These are phyloP conservation scores for Lithobates sylvaticus DNA, from an alignment of 2,797 vertebrate species.

Conservation along the genomic window DNA sequence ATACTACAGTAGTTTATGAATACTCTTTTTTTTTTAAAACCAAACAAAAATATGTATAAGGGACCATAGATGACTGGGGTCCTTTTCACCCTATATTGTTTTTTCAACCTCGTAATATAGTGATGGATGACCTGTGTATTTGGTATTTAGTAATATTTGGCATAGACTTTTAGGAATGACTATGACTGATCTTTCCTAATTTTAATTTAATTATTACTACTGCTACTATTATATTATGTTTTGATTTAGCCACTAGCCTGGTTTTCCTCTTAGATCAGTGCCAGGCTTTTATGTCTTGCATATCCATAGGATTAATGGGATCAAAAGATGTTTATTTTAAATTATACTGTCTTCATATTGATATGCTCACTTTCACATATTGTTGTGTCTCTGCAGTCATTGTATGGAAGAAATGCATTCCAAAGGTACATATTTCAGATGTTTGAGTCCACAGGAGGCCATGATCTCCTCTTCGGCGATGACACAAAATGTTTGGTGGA, in stretches of 20 bases:
- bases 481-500: conserved; percentile 19
- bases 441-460: conserved; percentile 8
- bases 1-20: too few relatives aligned
- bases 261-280: too few relatives aligned
- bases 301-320: neutral
- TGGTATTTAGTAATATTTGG: neutral
- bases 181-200: too few relatives aligned
- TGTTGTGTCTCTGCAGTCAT: neutral
- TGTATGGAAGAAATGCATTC: conserved; percentile 4
- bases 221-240: too few relatives aligned
- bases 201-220: too few relatives aligned
- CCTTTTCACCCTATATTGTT: too few relatives aligned
- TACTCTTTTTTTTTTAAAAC: too few relatives aligned
- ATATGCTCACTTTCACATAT: neutral
- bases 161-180: neutral
- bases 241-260: too few relatives aligned
- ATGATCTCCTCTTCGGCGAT: conserved; percentile 20
- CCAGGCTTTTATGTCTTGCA: neutral
- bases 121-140: too few relatives aligned
- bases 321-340: neutral
- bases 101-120: too few relatives aligned
- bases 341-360: neutral
- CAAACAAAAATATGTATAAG: too few relatives aligned
- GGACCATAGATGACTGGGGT: too few relatives aligned
- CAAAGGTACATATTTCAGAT: conserved; percentile 38